Evolutionary conservation across 2,888 invertebrate genomes (phyloP), one percentile per base, ranked within the genome.

Genomic region (Drosophila emarginata): DNA sequence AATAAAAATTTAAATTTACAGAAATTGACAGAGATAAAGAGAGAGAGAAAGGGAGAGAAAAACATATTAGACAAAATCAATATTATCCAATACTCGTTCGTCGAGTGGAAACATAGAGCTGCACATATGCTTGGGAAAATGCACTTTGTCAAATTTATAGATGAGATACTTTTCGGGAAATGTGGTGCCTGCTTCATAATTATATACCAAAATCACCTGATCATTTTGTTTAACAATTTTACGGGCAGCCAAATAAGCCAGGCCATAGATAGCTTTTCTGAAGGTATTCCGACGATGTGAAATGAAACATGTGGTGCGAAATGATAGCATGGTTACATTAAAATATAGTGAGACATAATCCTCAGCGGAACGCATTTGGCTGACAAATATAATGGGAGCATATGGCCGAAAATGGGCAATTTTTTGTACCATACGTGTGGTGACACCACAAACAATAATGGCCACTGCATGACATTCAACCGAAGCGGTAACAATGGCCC

Each of bases 391-490:
- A 14, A 91, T 89, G 7, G 89, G 86, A 0, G 82, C 77, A 2
- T 64, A 78, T 0, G 91, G 90, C 0, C 91, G 81, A 64, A 86
- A 91, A 64, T 91, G 91, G 0, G 91, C 72, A 0, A 91, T 70
- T 72, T 89, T 89, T 11, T 82, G 77, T 5, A 89, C 88, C 91
- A 90, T 91, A 5, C 88, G 81, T 0, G 90, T 88, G 18, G 82
- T 80, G 2, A 81, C 62, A 1, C 90, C 84, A 14, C 85, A 87
- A 1, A 91, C 78, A 0, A 91, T 50, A 45, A 91, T 91, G 0
- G 80, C 87, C 1, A 74, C 74, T 2, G 89, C 90, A 1, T 80
- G 63, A 2, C 79, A 74, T 68, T 91, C 90, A 15, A 82, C 66
- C 2, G 91, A 83, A 11, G 89, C 84, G 12, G 81, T 72, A 0